These are phyloP conservation scores for Scaptodrosophila latifasciaeformis DNA, from an alignment of 2,888 invertebrate species.

Conservation along the genomic window DNA sequence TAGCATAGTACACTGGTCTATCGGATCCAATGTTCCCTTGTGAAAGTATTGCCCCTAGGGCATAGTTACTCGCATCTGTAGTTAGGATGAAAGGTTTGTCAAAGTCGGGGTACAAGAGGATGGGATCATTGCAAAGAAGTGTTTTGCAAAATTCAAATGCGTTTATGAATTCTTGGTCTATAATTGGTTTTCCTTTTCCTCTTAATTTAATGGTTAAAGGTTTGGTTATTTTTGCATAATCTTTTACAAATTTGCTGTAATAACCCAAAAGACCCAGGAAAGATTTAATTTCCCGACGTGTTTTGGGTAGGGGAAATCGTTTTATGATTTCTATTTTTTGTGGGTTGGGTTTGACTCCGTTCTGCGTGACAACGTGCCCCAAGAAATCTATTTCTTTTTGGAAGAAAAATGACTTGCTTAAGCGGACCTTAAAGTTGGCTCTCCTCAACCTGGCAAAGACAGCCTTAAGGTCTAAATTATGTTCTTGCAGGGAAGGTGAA, in stretches of 20 bases:
- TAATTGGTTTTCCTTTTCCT: not conserved
- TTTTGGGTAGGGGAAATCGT: constrained; percentile 5
- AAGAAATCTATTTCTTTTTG: constrained; percentile 15
- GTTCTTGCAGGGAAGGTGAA: constrained; percentile 14
- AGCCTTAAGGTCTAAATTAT: constrained; percentile 13
- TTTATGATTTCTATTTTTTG: constrained; percentile 8
- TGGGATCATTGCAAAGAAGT: no score
- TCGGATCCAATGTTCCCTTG: constrained; percentile 9
- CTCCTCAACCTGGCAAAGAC: constrained; percentile 15
- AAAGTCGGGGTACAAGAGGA: constrained; percentile 30
- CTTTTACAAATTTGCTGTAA: constrained; percentile 5
- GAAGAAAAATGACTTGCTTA: constrained; percentile 13
- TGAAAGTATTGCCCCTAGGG: constrained; percentile 27
- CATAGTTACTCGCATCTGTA: constrained; percentile 19
- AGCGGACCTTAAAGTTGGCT: constrained; percentile 16
- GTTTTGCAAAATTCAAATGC: no score
- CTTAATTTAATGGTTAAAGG: constrained; percentile 8
- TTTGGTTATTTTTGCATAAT: constrained; percentile 12
- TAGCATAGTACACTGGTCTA: constrained; percentile 17
- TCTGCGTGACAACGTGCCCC: constrained; percentile 4
- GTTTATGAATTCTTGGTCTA: not conserved
- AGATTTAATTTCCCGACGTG: constrained; percentile 4
- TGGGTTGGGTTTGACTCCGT: constrained; percentile 2
- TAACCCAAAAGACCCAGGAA: constrained; percentile 16
- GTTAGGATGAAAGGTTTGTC: constrained; percentile 27